Evolutionary conservation across 2,888 invertebrate species (phyloP), one percentile per base, ranked within the genome.

Genomic region (Bhutanitis thaidina): DNA sequence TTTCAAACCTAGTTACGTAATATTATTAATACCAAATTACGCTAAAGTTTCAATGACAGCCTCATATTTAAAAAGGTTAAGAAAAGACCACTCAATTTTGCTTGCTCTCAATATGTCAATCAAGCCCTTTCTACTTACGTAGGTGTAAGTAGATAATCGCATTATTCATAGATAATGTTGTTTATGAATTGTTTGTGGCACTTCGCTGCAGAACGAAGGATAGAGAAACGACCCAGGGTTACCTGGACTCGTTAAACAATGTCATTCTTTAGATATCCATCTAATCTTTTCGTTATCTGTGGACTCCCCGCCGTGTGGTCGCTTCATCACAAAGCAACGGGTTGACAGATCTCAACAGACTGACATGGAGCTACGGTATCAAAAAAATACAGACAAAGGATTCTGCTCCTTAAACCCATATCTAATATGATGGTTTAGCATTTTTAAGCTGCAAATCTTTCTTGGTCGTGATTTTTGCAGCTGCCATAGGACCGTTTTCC

Each of bases 281-380:
- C 85, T 88, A 83, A 87, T 87, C 88, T 84, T 69, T 74, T 75
- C 75, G 77, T 85, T 81, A 86, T 87, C 84, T 77, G 74, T 57
- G 60, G 61, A 76, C 65, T 74, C 66, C 78, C 88, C 85, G 86
- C 75, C 37, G 88, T 58, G 87, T 64, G 71, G 75, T 71, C 83
- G 83, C 78, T 72, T 71, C 77, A 65, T 74, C 79, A 87, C 88
- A 88, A 89, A 89, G 84, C 82, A 85, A 85, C 80, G 86, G 87
- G 88, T 88, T 89, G 88, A 89, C 88, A 89, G 86, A 80, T 84
- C 80, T 78, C 74, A 66, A 77, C 77, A 76, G 80, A 75, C 77
- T 69, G 71, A 74, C 80, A 74, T 74, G 70, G 64, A 66, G 68
- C 73, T 80, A 87, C 81, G 77, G 81, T 79, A 83, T 88, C 85